Evolutionary conservation across 2,113 vertebrate species (phyloP).

Genomic region (Cololabis saira): DNA sequence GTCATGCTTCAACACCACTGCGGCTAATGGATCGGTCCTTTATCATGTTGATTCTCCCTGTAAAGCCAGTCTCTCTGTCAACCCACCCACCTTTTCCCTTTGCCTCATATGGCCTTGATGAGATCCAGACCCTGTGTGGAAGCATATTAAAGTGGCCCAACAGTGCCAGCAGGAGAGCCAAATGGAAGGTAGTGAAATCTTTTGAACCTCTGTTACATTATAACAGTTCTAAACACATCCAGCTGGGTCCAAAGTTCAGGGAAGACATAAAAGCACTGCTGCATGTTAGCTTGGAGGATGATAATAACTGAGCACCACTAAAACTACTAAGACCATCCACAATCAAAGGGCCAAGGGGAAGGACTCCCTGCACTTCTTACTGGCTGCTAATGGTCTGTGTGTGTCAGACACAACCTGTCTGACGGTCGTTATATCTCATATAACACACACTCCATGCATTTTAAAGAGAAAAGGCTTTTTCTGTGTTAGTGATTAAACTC

Average conservation of each 20-base stretch:
- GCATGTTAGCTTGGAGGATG: constrained; percentile 81
- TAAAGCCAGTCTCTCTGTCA: constrained; percentile 61
- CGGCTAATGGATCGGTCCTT: constrained; percentile 71
- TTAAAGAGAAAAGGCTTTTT: constrained; percentile 70
- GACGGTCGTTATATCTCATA: constrained; percentile 67
- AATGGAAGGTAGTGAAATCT: constrained; percentile 86
- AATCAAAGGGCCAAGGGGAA: constrained; percentile 77
- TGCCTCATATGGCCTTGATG: constrained; percentile 84
- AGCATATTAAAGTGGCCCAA: constrained; percentile 85
- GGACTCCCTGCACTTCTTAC: constrained; percentile 78
- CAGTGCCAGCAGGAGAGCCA: constrained; percentile 85
- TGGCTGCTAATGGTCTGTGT: constrained; percentile 79
- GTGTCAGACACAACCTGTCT: constrained; percentile 69
- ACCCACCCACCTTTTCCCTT: constrained; percentile 66
- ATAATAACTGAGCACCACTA: constrained; percentile 81
- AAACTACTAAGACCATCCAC: constrained; percentile 83
- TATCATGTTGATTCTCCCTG: constrained; percentile 69
- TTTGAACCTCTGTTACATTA: constrained; percentile 88
- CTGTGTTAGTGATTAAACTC: constrained; percentile 75
- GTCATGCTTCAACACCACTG: constrained; percentile 73
- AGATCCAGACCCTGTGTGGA: constrained; percentile 83
- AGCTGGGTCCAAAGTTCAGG: constrained; percentile 86
- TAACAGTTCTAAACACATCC: constrained; percentile 87
- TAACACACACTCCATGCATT: constrained; percentile 50
- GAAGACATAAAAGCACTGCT: constrained; percentile 81